phyloP scores from a whole-genome alignment of 2,797 vertebrate species.

The Emys orbicularis region DNA sequence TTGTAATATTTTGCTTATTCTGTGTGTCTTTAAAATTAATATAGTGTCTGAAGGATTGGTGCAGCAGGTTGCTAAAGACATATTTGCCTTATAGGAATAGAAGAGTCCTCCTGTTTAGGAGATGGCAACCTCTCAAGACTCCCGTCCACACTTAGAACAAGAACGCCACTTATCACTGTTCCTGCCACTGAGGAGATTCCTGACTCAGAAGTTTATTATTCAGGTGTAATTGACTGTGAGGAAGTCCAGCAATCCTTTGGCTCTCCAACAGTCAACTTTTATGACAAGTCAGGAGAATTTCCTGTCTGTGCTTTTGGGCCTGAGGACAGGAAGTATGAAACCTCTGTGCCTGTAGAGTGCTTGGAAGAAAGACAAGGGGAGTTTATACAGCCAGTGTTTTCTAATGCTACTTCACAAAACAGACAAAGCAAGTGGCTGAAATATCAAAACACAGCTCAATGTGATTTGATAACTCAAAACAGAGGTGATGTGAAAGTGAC shows the following conservation, averaged over 20 bases:
- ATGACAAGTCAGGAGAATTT: neutral
- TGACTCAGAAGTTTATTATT: neutral
- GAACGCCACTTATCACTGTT: slow-evolving; percentile 50
- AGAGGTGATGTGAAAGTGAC: neutral
- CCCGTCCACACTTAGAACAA: neutral
- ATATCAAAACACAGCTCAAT: slow-evolving; percentile 71
- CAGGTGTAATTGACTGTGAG: neutral
- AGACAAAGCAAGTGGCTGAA: slow-evolving; percentile 84
- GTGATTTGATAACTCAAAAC: slow-evolving; percentile 44
- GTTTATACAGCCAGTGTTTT: neutral
- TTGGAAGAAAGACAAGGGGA: neutral
- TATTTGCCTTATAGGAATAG: slow-evolving; percentile 60
- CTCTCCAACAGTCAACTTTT: neutral
- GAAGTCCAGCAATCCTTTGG: neutral
- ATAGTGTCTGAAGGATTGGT: neutral
- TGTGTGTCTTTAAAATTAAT: neutral
- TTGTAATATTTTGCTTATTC: neutral
- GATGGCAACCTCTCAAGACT: neutral
- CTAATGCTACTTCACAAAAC: neutral
- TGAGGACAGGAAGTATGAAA: slow-evolving; percentile 51
- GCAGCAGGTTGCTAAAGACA: neutral
- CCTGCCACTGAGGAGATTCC: neutral
- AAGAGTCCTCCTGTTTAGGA: slow-evolving; percentile 24
- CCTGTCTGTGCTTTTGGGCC: slow-evolving; percentile 19
- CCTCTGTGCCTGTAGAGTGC: slow-evolving; percentile 1